These are phyloP conservation scores for Myotis vivesi DNA, from an alignment of 2,797 vertebrate species.

Conservation along the genomic window DNA sequence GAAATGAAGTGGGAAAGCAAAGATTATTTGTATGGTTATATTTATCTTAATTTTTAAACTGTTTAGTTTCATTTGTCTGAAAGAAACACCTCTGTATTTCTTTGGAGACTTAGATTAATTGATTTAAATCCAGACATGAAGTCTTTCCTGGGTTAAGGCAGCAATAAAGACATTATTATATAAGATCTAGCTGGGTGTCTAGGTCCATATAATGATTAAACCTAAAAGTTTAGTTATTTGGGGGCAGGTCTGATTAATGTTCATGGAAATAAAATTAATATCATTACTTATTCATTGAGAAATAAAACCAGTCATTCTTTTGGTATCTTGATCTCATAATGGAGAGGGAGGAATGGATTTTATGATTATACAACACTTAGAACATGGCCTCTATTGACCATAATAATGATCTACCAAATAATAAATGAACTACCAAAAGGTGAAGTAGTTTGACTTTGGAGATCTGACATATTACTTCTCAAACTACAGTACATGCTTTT, in stretches of 20 bases:
- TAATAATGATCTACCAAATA: background rate
- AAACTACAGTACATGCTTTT: background rate
- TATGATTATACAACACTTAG: background rate
- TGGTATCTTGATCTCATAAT: background rate
- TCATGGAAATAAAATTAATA: background rate
- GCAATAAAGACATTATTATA: background rate
- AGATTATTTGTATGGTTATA: constrained; percentile 27
- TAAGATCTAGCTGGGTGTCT: background rate
- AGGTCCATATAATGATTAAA: background rate
- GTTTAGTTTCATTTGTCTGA: constrained; percentile 30
- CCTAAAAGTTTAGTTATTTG: background rate
- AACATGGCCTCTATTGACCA: background rate
- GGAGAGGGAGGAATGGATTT: background rate
- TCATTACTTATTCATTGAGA: background rate
- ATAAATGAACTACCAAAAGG: background rate
- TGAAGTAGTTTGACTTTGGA: background rate
- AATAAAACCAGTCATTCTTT: background rate
- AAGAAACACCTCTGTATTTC: background rate
- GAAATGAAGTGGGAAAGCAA: constrained; percentile 62
- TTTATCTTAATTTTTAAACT: constrained; percentile 58
- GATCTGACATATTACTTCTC: background rate
- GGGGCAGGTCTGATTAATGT: background rate
- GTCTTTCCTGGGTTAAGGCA: background rate
- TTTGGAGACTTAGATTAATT: background rate
- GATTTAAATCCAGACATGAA: background rate